Evolutionary conservation across 2,888 invertebrate genomes (phyloP).

Genomic region (Tinea pellionella): DNA sequence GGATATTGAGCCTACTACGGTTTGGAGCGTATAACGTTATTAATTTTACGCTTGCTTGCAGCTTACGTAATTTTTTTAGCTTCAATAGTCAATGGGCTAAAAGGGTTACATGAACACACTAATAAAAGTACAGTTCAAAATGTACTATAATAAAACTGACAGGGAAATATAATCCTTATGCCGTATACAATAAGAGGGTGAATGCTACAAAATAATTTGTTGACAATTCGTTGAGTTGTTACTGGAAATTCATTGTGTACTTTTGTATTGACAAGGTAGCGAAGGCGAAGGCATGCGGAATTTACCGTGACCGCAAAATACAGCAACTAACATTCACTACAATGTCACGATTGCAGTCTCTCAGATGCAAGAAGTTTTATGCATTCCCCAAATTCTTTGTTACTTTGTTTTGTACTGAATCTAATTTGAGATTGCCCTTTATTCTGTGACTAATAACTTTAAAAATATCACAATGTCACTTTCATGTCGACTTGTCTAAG

Average conservation of each 20-base stretch:
- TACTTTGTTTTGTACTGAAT: neutral
- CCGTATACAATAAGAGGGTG: neutral
- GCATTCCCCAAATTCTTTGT: slow-evolving; percentile 4
- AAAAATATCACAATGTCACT: too few species aligned
- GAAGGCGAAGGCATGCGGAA: slow-evolving; percentile 11
- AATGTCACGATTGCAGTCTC: neutral
- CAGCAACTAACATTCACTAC: neutral
- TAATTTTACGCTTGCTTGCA: too few species aligned
- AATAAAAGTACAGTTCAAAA: neutral
- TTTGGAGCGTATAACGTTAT: too few species aligned
- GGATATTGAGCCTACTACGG: too few species aligned
- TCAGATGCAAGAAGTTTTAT: neutral
- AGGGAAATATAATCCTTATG: neutral
- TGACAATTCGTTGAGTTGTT: neutral
- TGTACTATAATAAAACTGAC: neutral
- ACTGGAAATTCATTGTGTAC: slow-evolving; percentile 2
- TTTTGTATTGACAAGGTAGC: slow-evolving; percentile 1
- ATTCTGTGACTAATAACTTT: neutral
- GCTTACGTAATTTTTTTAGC: too few species aligned
- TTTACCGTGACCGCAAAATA: slow-evolving; percentile 9
- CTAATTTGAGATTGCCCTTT: neutral
- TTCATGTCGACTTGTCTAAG: too few species aligned
- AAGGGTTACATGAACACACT: neutral
- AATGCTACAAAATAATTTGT: neutral
- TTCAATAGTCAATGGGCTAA: too few species aligned